These are phyloP conservation scores for Trididemnum clinides DNA, from an alignment of 23 tunicate species.

Conservation along the genomic window DNA sequence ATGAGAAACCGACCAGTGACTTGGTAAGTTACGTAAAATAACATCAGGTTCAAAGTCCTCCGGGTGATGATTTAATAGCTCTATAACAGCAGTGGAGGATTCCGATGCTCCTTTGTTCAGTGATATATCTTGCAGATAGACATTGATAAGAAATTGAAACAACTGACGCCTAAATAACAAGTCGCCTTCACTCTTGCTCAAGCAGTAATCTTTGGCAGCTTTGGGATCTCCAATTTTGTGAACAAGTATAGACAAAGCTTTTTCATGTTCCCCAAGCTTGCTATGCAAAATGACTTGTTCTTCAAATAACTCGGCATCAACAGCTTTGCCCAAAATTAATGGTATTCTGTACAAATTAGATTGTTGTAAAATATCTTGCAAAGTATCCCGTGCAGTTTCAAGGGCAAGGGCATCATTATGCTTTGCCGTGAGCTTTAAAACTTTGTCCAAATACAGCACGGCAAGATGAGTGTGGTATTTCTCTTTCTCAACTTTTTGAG, in stretches of 20 bases:
- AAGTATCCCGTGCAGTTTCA: conserved; percentile 23
- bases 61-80: conserved; percentile 64
- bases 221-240: conserved; percentile 49
- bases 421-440: neutral
- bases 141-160: conserved; percentile 51
- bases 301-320: conserved; percentile 54
- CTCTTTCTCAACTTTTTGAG: conserved; percentile 56
- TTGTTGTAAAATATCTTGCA: conserved; percentile 51
- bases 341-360: conserved; percentile 70
- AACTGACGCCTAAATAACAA: conserved; percentile 18
- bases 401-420: conserved; percentile 3
- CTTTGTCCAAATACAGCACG: conserved; percentile 66
- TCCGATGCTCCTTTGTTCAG: neutral
- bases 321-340: conserved; percentile 65
- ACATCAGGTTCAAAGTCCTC: conserved; percentile 58
- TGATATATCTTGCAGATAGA: conserved; percentile 64
- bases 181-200: conserved; percentile 44
- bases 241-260: conserved; percentile 71
- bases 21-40: conserved; percentile 64
- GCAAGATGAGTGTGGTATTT: conserved; percentile 91
- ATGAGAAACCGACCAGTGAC: conserved; percentile 60
- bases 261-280: conserved; percentile 75
- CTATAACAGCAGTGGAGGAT: conserved; percentile 51
- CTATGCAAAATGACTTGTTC: conserved; percentile 83
- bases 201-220: conserved; percentile 85